phyloP scores from a whole-genome alignment of 2,888 invertebrate genomes.

The Sinhomidia bicolor region DNA sequence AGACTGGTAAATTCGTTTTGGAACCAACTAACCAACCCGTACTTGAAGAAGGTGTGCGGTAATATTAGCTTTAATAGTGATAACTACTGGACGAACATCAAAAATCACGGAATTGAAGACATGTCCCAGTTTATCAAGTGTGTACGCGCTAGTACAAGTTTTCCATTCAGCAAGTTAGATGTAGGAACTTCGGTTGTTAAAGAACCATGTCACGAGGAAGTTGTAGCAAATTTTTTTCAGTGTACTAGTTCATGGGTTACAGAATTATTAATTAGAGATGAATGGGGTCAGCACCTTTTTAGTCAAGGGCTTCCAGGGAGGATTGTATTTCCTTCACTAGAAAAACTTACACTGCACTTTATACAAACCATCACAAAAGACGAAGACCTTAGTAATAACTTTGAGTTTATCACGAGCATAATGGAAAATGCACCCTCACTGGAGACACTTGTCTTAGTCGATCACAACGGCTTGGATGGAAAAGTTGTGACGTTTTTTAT shows the following conservation, averaged over 20 bases:
- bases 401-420: constrained; percentile 67
- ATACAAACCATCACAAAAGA: constrained; percentile 62
- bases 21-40: constrained; percentile 66
- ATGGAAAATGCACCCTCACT: constrained; percentile 58
- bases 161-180: constrained; percentile 73
- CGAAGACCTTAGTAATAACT: constrained; percentile 56
- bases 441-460: constrained; percentile 59
- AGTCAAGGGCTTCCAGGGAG: constrained; percentile 31
- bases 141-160: constrained; percentile 59
- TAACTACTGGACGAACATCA: constrained; percentile 77
- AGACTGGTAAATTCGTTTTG: constrained; percentile 70
- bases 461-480: constrained; percentile 75
- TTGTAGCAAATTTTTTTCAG: constrained; percentile 62
- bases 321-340: constrained; percentile 56
- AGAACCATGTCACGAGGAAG: constrained; percentile 20
- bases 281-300: constrained; percentile 71
- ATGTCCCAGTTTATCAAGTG: constrained; percentile 68
- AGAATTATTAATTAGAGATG: constrained; percentile 71
- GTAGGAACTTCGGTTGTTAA: constrained; percentile 73
- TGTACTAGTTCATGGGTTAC: constrained; percentile 54
- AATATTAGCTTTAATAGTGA: constrained; percentile 75
- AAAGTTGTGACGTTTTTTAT: constrained; percentile 61
- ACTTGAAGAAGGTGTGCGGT: constrained; percentile 46
- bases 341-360: constrained; percentile 61
- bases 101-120: constrained; percentile 73